Base-by-base conservation (phyloP, 2,113 vertebrate species). In the Emydura subglobosa region DNA sequence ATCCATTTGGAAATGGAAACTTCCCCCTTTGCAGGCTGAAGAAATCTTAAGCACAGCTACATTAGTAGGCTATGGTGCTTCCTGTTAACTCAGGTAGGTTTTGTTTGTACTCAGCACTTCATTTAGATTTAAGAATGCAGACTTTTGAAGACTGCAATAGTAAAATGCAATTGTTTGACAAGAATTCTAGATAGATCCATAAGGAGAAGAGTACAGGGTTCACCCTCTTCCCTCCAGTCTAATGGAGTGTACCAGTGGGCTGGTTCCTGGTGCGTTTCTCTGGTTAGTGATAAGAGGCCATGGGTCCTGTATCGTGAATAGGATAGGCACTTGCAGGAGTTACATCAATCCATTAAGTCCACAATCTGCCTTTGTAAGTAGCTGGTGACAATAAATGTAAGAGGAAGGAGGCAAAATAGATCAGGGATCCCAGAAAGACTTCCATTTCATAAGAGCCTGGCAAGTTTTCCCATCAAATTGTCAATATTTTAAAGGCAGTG, bases 401-500 rank as follows among this genome's bases (percentile, higher is more conserved):
- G 86, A 85, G 25, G 5, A 59, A 81, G 39, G 22, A 65, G 31
- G 61, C 61, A 65, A 65, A 65, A 65, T 65, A 65, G 31, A 65
- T 65, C 61, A 61, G 57, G 29, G 29, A 72, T 34, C 3, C 49
- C 86, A 27, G 31, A 78, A 88, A 79, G 19, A 76, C 10, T 6
- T 11, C 82, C 12, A 83, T 95, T 96, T 79, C 85, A 87, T 25
- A 83, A 83, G 50, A 51, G 61, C 44, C 90, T 92, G 7, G 1
- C 22, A 89, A 42, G 3, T 85, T 93, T 93, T 82, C 31, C 47
- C 57, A 5, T 79, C 83, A 50, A 74, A 13, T 89, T 85, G 17
- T 89, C 80, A 87, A 42, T 5, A 83, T 51, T 81, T 79, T 86
- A 59, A 83, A 89, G 10, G 29, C 19, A 94, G 4, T 65, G 24